phyloP scores from a whole-genome alignment of 2,888 invertebrate species.

The Lepidochrysops patricia region DNA sequence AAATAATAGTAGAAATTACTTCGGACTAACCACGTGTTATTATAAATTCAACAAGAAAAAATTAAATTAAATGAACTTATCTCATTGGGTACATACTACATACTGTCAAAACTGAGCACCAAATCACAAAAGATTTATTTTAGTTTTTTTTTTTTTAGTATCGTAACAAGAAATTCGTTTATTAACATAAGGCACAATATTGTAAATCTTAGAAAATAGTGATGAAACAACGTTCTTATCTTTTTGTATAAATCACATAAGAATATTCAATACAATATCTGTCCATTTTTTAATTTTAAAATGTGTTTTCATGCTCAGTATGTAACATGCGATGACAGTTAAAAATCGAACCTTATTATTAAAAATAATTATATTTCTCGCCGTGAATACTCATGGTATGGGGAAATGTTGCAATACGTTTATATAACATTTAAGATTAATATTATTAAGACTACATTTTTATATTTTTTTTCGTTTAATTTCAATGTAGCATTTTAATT shows the following conservation, averaged over 20 bases:
- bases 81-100: background rate
- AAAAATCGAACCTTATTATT: slow-evolving; percentile 12
- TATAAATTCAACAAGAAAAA: background rate
- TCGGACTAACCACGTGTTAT: background rate
- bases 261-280: background rate
- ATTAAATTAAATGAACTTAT: background rate
- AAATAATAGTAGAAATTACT: no score
- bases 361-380: slow-evolving; percentile 7
- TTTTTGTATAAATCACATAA: background rate
- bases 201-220: background rate
- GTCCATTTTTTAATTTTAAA: background rate
- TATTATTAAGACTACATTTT: background rate
- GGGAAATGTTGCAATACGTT: background rate
- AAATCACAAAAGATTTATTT: background rate
- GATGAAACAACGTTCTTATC: background rate
- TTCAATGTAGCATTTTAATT: background rate
- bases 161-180: background rate
- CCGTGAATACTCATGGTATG: background rate
- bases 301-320: slow-evolving; percentile 39
- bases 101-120: slow-evolving; percentile 1
- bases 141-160: background rate
- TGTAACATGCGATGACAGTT: slow-evolving; percentile 20
- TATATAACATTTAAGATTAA: background rate
- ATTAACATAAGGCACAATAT: background rate
- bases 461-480: background rate